Evolutionary conservation across 2,113 vertebrate species (phyloP), one percentile per base, ranked within the genome.

Genomic region (Etia nguti): DNA sequence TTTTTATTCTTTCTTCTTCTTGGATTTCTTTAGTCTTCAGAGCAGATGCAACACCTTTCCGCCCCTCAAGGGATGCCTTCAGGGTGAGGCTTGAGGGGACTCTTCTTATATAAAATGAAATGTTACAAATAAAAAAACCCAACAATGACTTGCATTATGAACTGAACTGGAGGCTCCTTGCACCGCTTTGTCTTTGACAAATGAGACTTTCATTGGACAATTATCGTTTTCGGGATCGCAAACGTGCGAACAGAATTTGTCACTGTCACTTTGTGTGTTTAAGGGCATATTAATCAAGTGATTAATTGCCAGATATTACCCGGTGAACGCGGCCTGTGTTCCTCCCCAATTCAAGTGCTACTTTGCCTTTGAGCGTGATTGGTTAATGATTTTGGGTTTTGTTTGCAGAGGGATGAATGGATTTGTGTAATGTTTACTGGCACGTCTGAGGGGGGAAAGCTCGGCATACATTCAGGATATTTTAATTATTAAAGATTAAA

Each of bases 241-340:
- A 97, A 96, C 87, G 94, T 97, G 96, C 96, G 97, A 97, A 98
- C 97, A 96, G 97, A 97, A 99, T 98, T 97, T 97, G 97, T 98
- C 97, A 97, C 95, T 97, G 97, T 98, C 98, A 97, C 97, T 96
- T 98, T 97, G 97, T 98, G 98, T 96, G 95, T 98, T 98, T 98
- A 97, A 98, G 98, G 97, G 96, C 97, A 90, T 98, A 98, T 99
- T 98, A 98, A 99, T 99, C 97, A 99, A 98, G 97, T 98, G 98
- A 99, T 98, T 98, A 98, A 99, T 99, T 97, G 96, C 87, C 90
- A 95, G 94, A 95, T 98, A 99, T 98, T 98, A 97, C 97, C 98
- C 97, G 96, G 95, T 79, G 97, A 97, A 96, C 96, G 95, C 96
- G 95, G 94, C 96, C 96, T 96, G 96, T 97, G 96, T 97, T 97